phyloP scores from a whole-genome alignment of 2,888 invertebrate species.

The Athripsodes cinereus region DNA sequence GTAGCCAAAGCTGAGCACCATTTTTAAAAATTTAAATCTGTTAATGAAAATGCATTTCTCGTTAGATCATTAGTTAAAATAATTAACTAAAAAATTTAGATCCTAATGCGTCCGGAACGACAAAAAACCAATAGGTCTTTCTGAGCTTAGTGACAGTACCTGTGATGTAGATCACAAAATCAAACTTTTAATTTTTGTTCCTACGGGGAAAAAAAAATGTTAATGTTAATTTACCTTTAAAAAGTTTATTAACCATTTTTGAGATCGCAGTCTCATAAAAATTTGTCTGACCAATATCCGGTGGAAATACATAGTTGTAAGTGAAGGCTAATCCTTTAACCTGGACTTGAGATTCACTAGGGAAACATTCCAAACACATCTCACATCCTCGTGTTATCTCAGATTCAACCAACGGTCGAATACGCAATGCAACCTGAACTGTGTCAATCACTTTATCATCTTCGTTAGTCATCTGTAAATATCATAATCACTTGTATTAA shows the following conservation, averaged over 20 bases:
- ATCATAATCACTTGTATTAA: no score
- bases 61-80: no score
- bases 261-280: conserved; percentile 70
- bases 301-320: conserved; percentile 76
- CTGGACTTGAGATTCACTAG: conserved; percentile 62
- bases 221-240: conserved; percentile 73
- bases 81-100: no score
- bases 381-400: conserved; percentile 72
- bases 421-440: conserved; percentile 75
- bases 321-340: conserved; percentile 71
- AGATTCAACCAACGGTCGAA: conserved; percentile 69
- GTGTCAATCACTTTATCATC: conserved; percentile 43
- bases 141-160: no score
- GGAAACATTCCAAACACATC: conserved; percentile 61
- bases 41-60: no score
- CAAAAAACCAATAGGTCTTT: no score
- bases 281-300: conserved; percentile 60
- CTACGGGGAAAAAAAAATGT: no score
- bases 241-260: conserved; percentile 66
- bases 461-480: conserved; percentile 34
- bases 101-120: no score
- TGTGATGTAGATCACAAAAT: no score
- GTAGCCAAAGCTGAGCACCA: no score
- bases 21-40: neutral
- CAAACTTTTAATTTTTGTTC: no score